phyloP scores from a whole-genome alignment of 2,797 vertebrate species.

The Semaprochilodus insignis region DNA sequence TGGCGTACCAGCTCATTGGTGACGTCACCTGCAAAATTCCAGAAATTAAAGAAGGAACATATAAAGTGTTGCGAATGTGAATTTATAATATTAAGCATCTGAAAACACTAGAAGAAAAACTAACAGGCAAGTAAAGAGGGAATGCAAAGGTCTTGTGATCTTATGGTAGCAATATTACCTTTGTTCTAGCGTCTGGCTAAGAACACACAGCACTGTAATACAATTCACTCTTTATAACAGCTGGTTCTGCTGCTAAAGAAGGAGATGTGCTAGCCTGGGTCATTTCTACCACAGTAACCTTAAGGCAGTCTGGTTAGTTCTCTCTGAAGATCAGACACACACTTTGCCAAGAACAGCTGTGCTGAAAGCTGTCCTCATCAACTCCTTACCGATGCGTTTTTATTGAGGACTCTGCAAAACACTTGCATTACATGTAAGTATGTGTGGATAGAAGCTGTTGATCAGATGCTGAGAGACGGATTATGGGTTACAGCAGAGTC shows the following conservation, averaged over 20 bases:
- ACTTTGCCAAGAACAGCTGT: constrained; percentile 12
- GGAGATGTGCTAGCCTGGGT: not conserved
- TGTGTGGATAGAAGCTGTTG: constrained; percentile 22
- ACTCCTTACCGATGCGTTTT: not conserved
- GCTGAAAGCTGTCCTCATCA: constrained; percentile 22
- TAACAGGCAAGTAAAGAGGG: not conserved
- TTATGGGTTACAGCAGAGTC: constrained; percentile 18
- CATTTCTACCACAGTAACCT: constrained; percentile 2
- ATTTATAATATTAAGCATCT: not conserved
- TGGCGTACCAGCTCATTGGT: constrained; percentile 95
- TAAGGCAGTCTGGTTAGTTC: constrained; percentile 20
- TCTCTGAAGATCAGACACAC: constrained; percentile 26
- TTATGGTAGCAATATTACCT: not conserved
- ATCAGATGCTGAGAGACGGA: constrained; percentile 21
- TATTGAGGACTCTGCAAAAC: constrained; percentile 11
- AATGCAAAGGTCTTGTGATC: not conserved
- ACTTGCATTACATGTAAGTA: constrained; percentile 17
- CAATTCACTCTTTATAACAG: not conserved
- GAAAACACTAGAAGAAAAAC: too few relatives aligned
- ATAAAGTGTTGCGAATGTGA: not conserved
- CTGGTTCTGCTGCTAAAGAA: not conserved
- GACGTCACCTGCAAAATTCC: constrained; percentile 81
- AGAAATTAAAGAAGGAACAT: not conserved
- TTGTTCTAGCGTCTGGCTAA: not conserved
- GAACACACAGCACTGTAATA: not conserved